Evolutionary conservation across 1,140 invertebrate species (phyloP).

Genomic region (Drosophila lacteicornis): DNA sequence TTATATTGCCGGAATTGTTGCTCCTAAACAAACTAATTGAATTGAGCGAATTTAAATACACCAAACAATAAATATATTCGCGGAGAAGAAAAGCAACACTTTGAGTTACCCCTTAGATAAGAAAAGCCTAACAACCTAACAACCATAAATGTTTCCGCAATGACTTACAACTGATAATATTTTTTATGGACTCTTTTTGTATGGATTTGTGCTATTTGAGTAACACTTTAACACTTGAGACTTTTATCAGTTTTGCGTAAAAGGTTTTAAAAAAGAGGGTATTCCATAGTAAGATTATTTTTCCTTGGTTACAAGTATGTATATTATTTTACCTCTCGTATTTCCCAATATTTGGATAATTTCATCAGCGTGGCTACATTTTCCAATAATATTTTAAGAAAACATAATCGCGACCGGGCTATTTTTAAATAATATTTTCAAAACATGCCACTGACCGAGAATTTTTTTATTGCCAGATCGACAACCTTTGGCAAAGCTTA

Average conservation of each 20-base stretch:
- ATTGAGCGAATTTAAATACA: conserved; percentile 56
- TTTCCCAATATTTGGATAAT: not conserved
- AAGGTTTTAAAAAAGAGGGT: not conserved
- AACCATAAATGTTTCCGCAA: conserved; percentile 16
- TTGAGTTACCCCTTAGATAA: conserved; percentile 3
- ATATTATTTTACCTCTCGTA: not conserved
- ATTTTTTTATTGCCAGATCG: conserved; percentile 24
- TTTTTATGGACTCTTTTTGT: conserved; percentile 12
- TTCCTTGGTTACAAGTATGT: no score
- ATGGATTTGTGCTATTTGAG: not conserved
- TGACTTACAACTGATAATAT: conserved; percentile 9
- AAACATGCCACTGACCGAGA: conserved; percentile 48
- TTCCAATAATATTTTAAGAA: not conserved
- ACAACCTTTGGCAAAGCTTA: conserved; percentile 45
- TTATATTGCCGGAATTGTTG: conserved; percentile 62
- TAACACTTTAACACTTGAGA: conserved; percentile 4
- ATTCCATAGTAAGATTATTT: not conserved
- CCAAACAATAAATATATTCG: conserved; percentile 8
- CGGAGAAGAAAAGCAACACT: conserved; percentile 16
- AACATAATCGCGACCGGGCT: conserved; percentile 19
- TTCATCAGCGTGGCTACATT: not conserved
- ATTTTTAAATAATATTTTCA: conserved; percentile 53
- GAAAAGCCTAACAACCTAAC: not conserved
- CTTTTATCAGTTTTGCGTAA: not conserved
- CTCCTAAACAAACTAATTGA: conserved; percentile 65